A percentile compares a stretch with the other conserved stretches of the same genome.
phyloP scores from a whole-genome alignment of 1,140 invertebrate genomes.

The Lysiphlebus fabarum region DNA sequence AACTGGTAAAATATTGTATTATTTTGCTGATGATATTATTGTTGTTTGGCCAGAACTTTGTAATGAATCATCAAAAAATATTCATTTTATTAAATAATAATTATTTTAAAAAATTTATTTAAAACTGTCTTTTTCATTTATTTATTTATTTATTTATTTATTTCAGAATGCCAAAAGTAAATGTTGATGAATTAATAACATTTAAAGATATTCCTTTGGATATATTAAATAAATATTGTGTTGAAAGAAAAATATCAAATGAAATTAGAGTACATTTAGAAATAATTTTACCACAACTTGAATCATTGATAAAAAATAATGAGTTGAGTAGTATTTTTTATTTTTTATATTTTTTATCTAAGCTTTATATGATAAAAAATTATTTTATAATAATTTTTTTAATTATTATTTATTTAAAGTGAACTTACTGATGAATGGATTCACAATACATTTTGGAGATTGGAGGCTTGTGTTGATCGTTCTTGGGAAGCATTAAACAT shows the following conservation, averaged over 20 bases:
- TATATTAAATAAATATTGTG: slow-evolving; percentile 32
- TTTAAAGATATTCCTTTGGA: slow-evolving; percentile 36
- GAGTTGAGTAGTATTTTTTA: slow-evolving; percentile 27
- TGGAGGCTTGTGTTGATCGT: slow-evolving; percentile 66
- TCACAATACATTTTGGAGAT: slow-evolving; percentile 43
- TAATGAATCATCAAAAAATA: slow-evolving; percentile 33
- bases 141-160: slow-evolving; percentile 14
- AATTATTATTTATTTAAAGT: slow-evolving; percentile 25
- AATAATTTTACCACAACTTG: slow-evolving; percentile 27
- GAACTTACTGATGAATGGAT: slow-evolving; percentile 30
- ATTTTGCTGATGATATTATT: slow-evolving; percentile 79
- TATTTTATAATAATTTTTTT: slow-evolving; percentile 18
- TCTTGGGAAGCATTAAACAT: slow-evolving; percentile 80
- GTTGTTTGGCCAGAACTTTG: slow-evolving; percentile 79
- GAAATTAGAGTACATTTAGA: slow-evolving; percentile 42
- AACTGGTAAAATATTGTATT: slow-evolving; percentile 81
- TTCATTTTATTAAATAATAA: slow-evolving; percentile 40
- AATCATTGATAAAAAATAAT: slow-evolving; percentile 23
- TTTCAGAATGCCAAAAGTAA: slow-evolving; percentile 21
- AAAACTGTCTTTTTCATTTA: too few relatives aligned
- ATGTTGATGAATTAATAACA: slow-evolving; percentile 21
- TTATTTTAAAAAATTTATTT: slow-evolving; percentile 12
- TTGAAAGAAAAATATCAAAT: slow-evolving; percentile 28
- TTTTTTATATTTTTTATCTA: slow-evolving; percentile 14
- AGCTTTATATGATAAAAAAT: slow-evolving; percentile 1